phyloP scores from a whole-genome alignment of 2,888 invertebrate genomes.

The Lepidochrysops patricia region DNA sequence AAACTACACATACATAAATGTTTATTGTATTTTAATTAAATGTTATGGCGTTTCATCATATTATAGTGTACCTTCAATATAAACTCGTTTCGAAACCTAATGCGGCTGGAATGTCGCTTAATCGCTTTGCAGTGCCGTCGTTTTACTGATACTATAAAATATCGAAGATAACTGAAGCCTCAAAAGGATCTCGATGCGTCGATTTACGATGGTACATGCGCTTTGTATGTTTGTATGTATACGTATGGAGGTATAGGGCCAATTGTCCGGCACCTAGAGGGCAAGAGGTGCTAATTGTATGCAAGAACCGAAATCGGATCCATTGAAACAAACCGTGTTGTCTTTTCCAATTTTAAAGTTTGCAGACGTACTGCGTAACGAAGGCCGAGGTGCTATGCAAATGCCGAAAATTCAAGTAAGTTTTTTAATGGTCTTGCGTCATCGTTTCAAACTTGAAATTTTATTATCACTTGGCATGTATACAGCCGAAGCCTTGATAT shows the following conservation, averaged over 20 bases:
- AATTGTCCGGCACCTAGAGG: constrained; percentile 35
- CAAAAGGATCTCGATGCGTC: constrained; percentile 56
- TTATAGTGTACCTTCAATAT: neutral
- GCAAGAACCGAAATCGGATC: constrained; percentile 71
- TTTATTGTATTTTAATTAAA: constrained; percentile 64
- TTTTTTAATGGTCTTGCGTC: constrained; percentile 73
- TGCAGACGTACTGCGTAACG: constrained; percentile 71
- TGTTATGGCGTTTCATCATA: constrained; percentile 22
- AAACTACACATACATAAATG: constrained; percentile 44
- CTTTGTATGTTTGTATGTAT: too few species aligned
- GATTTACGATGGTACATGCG: constrained; percentile 65
- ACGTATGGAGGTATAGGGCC: constrained; percentile 35
- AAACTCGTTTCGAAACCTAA: constrained; percentile 35
- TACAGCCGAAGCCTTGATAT: constrained; percentile 71
- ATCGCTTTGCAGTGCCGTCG: constrained; percentile 65
- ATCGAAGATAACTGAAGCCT: constrained; percentile 66
- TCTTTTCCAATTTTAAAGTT: constrained; percentile 70
- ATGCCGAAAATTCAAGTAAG: constrained; percentile 68
- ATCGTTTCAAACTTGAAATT: constrained; percentile 73
- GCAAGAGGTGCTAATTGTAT: constrained; percentile 71
- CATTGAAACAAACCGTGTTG: constrained; percentile 71
- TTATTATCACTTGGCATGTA: constrained; percentile 72
- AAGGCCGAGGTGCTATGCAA: constrained; percentile 69
- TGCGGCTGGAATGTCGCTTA: constrained; percentile 59
- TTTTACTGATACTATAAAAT: constrained; percentile 73